Evolutionary conservation across 1,140 invertebrate species (phyloP), one percentile per base, ranked within the genome.

Genomic region (Brachionus calyciflorus): DNA sequence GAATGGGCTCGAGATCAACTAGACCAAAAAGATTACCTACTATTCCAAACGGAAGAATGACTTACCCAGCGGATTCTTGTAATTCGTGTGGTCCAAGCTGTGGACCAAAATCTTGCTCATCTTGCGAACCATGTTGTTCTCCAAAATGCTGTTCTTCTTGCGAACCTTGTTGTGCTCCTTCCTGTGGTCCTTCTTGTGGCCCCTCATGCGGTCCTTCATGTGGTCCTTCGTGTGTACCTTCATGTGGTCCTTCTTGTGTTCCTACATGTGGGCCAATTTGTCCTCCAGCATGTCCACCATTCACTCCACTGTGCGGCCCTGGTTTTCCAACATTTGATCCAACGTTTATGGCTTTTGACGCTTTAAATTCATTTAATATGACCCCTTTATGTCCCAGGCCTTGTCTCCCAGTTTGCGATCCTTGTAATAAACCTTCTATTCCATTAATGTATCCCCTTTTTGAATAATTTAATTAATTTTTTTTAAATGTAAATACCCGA

Each of bases 1-100:
- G 19, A 60, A 60, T 60, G 55, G 55, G 55, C 17, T 17, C 55
- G 6, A 37, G 55, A 60, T 17, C 55, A 12, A 60, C 55, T 37
- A 60, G 55, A 33, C 55, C 55, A 60, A 60, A 17, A 37, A 14
- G 55, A 33, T 37, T 60, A 37, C 55, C 55, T 14, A 40, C 55
- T 9, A 60, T 60, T 19, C 55, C 55, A n/a, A 28, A n/a, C n/a
- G n/a, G n/a, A n/a, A n/a, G 37, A 37, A 28, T 7, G 55, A 33
- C 30, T 19, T 33, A 37, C 55, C 55, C 0, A 33, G 55, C 26
- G 30, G 53, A 10, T 14, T 28, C 55, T 60, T n/a, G n/a, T n/a
- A n/a, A n/a, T n/a, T 12, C 6, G 5, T 37, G 55, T 37, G 14
- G 55, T 19, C 55, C 55, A n/a, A n/a, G 26, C 17, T 60, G 55